Conservation (phyloP, 1,140 invertebrate genomes). For the Aethina tumida region DNA sequence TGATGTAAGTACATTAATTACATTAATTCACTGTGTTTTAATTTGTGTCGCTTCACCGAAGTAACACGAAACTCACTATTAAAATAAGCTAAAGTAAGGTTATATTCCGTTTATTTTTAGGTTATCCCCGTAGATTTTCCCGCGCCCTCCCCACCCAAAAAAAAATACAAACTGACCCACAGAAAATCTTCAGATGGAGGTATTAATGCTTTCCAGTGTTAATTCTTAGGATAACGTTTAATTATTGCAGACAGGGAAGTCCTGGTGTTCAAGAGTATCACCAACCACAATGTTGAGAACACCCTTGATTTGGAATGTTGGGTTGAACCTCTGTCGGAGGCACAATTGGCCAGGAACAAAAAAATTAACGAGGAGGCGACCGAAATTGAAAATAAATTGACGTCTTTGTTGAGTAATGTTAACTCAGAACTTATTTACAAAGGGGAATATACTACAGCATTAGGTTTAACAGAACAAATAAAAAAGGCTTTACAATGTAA, state of each 20-base stretch:
- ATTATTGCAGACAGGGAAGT: slow-evolving; percentile 28
- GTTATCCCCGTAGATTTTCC: slow-evolving; percentile 11
- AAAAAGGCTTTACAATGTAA: slow-evolving; percentile 19
- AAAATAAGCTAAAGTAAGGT: too few species aligned
- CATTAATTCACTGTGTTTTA: slow-evolving; percentile 5
- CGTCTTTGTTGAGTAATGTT: slow-evolving; percentile 14
- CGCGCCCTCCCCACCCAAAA: slow-evolving; percentile 23
- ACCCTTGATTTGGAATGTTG: slow-evolving; percentile 26
- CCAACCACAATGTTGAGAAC: slow-evolving; percentile 20
- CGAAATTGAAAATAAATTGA: slow-evolving; percentile 17
- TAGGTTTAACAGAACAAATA: slow-evolving; percentile 23
- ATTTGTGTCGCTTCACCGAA: slow-evolving; percentile 1
- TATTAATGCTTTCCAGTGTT: slow-evolving; percentile 16
- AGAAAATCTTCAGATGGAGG: slow-evolving; percentile 32
- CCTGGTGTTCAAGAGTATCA: slow-evolving; percentile 28
- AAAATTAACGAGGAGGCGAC: slow-evolving; percentile 19
- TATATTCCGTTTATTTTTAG: slow-evolving; percentile 16
- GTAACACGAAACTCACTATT: background rate
- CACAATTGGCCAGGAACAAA: slow-evolving; percentile 16
- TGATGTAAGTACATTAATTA: slow-evolving; percentile 18
- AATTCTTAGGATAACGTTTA: too few species aligned
- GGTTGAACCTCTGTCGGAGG: slow-evolving; percentile 24
- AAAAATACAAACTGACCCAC: slow-evolving; percentile 30
- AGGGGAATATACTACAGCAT: slow-evolving; percentile 16
- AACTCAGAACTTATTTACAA: slow-evolving; percentile 23